These are phyloP conservation scores for Ispidina picta DNA, from an alignment of 2,797 vertebrate species.

Conservation along the genomic window DNA sequence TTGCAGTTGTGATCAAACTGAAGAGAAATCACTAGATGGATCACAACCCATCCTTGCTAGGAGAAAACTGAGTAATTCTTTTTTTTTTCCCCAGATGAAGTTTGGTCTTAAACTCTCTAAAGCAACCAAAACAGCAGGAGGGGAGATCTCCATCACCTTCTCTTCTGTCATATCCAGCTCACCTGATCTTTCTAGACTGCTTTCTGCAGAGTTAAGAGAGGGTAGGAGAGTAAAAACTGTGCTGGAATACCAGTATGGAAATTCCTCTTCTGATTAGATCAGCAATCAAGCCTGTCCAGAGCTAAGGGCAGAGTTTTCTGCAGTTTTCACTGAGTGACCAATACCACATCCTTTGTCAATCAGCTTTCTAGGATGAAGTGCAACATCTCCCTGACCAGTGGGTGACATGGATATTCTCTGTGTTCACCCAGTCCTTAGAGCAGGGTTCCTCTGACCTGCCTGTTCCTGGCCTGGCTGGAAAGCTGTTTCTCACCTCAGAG, in stretches of 20 bases:
- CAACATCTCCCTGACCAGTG: neutral
- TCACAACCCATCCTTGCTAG: neutral
- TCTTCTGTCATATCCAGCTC: neutral
- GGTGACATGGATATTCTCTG: fast-evolving
- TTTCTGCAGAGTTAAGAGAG: neutral
- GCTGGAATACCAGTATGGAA: neutral
- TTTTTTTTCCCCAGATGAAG: neutral
- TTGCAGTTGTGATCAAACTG: neutral
- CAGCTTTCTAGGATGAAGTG: neutral
- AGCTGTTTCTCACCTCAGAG: neutral
- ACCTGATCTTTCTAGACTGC: neutral
- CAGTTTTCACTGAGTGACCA: neutral
- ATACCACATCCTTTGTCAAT: neutral
- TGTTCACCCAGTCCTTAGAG: neutral
- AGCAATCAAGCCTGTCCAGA: neutral
- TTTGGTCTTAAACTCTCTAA: neutral
- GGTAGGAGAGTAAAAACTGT: neutral
- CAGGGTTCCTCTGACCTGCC: neutral
- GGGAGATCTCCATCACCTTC: neutral
- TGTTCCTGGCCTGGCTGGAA: fast-evolving
- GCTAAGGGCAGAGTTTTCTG: neutral
- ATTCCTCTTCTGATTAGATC: neutral
- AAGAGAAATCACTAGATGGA: neutral
- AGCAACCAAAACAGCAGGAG: neutral
- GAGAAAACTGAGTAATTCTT: neutral